Percentiles rank a stretch among this genome's conserved stretches.
phyloP scores from a whole-genome alignment of 2,888 invertebrate species.

The Meiosimyza decipiens region DNA sequence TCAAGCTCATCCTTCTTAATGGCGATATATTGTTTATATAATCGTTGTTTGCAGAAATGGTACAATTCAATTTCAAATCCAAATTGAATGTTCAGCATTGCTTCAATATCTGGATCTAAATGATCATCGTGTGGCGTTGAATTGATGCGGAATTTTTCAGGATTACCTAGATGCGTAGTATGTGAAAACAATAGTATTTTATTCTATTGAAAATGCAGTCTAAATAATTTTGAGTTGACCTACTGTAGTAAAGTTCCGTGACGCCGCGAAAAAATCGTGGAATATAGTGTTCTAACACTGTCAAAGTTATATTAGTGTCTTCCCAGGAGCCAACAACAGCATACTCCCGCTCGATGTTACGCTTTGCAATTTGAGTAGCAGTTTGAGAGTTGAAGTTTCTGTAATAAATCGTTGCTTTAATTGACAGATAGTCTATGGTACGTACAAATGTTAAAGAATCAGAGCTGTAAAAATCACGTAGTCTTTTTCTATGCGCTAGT shows the following conservation, averaged over 20 bases:
- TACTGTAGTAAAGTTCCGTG: constrained; percentile 78
- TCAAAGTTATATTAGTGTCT: constrained; percentile 81
- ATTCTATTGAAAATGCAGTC: too few relatives aligned
- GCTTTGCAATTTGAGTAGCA: constrained; percentile 77
- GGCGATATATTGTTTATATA: constrained; percentile 60
- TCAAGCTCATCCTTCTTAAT: constrained; percentile 47
- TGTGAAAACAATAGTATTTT: too few relatives aligned
- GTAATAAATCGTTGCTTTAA: constrained; percentile 50
- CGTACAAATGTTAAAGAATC: too few relatives aligned
- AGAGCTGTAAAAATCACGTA: too few relatives aligned
- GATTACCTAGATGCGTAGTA: constrained; percentile 33
- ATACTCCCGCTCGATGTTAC: constrained; percentile 81
- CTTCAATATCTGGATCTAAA: constrained; percentile 73
- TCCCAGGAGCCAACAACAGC: constrained; percentile 88
- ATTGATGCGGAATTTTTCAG: constrained; percentile 48
- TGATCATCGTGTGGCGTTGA: constrained; percentile 50
- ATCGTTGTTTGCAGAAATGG: constrained; percentile 59
- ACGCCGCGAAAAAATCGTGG: constrained; percentile 81
- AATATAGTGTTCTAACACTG: constrained; percentile 62
- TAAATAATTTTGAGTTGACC: constrained; percentile 49
- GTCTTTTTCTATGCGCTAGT: too few relatives aligned
- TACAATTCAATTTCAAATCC: constrained; percentile 77
- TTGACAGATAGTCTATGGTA: too few relatives aligned
- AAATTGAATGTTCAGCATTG: constrained; percentile 83
- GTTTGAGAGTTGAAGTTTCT: constrained; percentile 81